Conservation (phyloP, 1,140 invertebrate genomes). For the Ganaspis sp. region DNA sequence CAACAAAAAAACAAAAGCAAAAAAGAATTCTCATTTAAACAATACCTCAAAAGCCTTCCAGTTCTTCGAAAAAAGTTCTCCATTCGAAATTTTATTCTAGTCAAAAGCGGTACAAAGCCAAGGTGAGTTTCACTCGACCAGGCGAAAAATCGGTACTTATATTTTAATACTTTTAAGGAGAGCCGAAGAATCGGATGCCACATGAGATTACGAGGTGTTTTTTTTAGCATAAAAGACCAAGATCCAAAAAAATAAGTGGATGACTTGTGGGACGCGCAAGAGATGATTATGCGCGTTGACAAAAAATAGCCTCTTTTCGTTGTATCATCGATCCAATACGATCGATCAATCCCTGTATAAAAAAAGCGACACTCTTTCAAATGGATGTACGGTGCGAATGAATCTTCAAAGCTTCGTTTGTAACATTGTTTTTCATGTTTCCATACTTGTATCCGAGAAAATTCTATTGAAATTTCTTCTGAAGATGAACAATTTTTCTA, state of each 20-base stretch:
- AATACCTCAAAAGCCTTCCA: not conserved
- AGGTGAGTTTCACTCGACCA: conserved; percentile 49
- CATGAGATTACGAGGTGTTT: conserved; percentile 37
- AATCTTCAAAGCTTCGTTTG: conserved; percentile 73
- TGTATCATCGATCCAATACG: conserved; percentile 67
- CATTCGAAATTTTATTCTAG: conserved; percentile 75
- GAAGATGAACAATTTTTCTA: too few species aligned
- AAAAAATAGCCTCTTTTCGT: conserved; percentile 76
- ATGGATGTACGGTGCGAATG: conserved; percentile 76
- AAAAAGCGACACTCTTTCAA: conserved; percentile 70
- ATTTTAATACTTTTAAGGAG: conserved; percentile 50
- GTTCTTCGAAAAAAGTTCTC: conserved; percentile 22
- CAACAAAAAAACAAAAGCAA: conserved; percentile 29
- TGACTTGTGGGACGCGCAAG: conserved; percentile 63
- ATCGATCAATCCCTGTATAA: conserved; percentile 70
- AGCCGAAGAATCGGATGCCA: not conserved
- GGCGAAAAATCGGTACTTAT: conserved; percentile 73
- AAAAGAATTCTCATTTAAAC: not conserved
- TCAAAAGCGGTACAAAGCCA: conserved; percentile 75
- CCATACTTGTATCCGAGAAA: conserved; percentile 11
- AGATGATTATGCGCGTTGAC: conserved; percentile 73
- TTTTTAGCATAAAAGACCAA: conserved; percentile 16
- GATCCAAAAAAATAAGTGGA: conserved; percentile 47
- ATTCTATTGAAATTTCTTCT: not conserved
- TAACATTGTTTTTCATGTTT: conserved; percentile 55